Percentiles rank a stretch among this genome's conserved stretches.
Evolutionary conservation across 2,888 invertebrate species (phyloP).

Genomic region (Oxytorus armatus): DNA sequence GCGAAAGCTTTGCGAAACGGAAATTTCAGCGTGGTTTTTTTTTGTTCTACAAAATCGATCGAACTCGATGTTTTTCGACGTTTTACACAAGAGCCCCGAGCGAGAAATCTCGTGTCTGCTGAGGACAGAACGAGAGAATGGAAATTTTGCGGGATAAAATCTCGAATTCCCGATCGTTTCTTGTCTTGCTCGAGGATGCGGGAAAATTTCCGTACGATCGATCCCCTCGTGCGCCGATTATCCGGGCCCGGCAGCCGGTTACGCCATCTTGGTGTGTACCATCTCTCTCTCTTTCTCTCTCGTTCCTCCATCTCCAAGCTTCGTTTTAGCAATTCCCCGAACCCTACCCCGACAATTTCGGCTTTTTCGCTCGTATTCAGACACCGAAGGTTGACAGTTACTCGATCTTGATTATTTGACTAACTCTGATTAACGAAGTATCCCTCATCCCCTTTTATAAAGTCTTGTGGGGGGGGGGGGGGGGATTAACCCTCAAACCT

Average conservation of each 20-base stretch:
- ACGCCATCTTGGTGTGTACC: conserved; percentile 62
- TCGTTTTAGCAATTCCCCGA: conserved; percentile 21
- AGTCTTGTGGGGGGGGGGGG: too few species aligned
- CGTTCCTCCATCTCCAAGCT: conserved; percentile 45
- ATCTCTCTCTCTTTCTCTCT: conserved; percentile 39
- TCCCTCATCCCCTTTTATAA: too few species aligned
- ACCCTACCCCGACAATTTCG: conserved; percentile 28
- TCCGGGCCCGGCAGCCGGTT: conserved; percentile 63
- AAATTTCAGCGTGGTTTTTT: conserved; percentile 13
- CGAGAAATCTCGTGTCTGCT: not conserved
- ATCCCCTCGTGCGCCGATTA: conserved; percentile 65
- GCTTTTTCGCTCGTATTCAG: conserved; percentile 22
- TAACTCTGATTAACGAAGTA: too few species aligned
- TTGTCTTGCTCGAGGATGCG: not conserved
- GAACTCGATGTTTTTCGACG: not conserved
- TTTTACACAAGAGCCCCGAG: not conserved
- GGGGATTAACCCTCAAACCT: too few species aligned
- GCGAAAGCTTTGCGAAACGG: conserved; percentile 46
- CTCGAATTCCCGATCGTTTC: not conserved
- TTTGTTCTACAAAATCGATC: conserved; percentile 40
- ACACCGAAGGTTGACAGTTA: too few species aligned
- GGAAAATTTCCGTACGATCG: conserved; percentile 52
- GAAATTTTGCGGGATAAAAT: not conserved
- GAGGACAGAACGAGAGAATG: not conserved
- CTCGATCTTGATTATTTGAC: too few species aligned